phyloP scores from a whole-genome alignment of 1,140 invertebrate genomes.

The Colletes gigas region DNA sequence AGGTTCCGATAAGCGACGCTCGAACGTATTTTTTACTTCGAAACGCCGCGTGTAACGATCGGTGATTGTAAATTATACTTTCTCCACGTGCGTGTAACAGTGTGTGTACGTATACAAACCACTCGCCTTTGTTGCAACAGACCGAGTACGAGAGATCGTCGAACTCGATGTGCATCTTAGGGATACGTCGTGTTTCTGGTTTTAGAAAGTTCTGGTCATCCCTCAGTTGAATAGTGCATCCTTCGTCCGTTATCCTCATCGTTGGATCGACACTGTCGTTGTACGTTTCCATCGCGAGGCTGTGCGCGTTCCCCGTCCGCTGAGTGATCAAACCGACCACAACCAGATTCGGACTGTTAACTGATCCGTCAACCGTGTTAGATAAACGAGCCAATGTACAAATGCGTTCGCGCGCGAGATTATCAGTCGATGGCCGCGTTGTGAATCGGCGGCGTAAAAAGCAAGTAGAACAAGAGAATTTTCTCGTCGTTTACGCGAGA shows the following conservation, averaged over 20 bases:
- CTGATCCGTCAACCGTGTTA: background rate
- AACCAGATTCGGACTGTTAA: background rate
- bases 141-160: conserved; percentile 50
- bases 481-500: no score
- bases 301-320: no score
- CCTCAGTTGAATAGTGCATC: conserved; percentile 5
- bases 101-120: no score
- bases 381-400: background rate
- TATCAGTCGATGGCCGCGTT: no score
- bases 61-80: background rate
- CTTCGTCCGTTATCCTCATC: background rate
- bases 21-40: no score
- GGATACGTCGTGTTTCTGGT: background rate
- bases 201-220: conserved; percentile 19
- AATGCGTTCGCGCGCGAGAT: no score
- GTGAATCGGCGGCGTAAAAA: no score
- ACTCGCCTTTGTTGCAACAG: conserved; percentile 51
- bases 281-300: background rate
- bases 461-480: no score
- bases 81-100: background rate
- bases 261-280: background rate
- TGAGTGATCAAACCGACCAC: background rate
- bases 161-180: conserved; percentile 55
- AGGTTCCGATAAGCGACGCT: no score
- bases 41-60: no score